Conservation (phyloP, 2,797 vertebrate species). For the Sphenodon punctatus region DNA sequence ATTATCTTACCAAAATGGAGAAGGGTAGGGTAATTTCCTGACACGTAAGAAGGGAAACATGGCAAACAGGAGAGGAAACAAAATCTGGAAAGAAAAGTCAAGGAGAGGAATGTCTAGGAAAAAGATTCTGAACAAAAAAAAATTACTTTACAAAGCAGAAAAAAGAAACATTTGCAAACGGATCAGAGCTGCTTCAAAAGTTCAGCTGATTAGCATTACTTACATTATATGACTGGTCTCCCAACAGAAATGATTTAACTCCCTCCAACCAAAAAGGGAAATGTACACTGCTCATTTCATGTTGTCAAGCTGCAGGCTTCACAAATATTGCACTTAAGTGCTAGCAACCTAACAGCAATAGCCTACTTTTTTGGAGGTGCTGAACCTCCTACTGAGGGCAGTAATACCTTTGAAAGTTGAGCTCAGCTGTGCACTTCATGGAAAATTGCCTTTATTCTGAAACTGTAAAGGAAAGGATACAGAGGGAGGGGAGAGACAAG, state of each 20-base stretch:
- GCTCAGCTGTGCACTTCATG: not conserved
- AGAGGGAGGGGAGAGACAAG: not conserved
- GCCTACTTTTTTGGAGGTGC: not conserved
- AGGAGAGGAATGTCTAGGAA: conserved; percentile 85
- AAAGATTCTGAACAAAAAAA: conserved; percentile 79
- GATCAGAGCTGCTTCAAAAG: conserved; percentile 66
- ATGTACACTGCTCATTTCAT: not conserved
- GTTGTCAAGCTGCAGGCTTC: not conserved
- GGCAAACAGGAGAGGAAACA: conserved; percentile 88
- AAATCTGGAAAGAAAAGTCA: conserved; percentile 88
- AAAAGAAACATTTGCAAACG: conserved; percentile 78
- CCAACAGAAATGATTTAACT: not conserved
- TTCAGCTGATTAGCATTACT: conserved; percentile 47
- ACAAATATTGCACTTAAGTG: not conserved
- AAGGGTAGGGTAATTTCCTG: conserved; percentile 84
- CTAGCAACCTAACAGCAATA: not conserved
- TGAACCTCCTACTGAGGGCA: not conserved
- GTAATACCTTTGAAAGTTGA: not conserved
- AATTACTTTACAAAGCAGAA: conserved; percentile 81
- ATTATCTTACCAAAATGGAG: conserved; percentile 86
- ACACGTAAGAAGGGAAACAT: conserved; percentile 86
- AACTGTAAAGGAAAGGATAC: not conserved
- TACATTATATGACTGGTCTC: not conserved
- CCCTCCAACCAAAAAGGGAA: not conserved
- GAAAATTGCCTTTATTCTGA: not conserved